A percentile compares a stretch with the other conserved stretches of the same genome.
Conservation (phyloP, 2,888 invertebrate genomes). For the Caenorhabditis angaria region DNA sequence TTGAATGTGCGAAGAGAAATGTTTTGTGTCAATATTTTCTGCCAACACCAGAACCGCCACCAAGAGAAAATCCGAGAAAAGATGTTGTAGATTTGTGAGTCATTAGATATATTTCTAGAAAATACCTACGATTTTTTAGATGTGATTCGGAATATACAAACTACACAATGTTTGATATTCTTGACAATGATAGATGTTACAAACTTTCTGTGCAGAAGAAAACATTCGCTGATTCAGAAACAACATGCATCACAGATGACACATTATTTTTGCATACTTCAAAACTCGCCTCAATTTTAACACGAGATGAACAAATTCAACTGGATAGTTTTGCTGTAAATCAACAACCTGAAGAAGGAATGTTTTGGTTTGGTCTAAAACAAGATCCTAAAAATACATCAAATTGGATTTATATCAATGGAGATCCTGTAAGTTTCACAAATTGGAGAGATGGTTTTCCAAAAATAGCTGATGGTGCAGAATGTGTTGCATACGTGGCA, state of each 20-base stretch:
- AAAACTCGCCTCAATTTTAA: background rate
- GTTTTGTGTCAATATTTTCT: slow-evolving; percentile 7
- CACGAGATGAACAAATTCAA: background rate
- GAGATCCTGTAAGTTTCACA: slow-evolving; percentile 1
- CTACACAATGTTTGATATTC: background rate
- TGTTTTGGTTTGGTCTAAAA: slow-evolving; percentile 33
- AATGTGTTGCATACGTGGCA: slow-evolving; percentile 29
- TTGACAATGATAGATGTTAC: slow-evolving; percentile 3
- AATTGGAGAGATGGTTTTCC: slow-evolving; percentile 19
- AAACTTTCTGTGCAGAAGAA: background rate
- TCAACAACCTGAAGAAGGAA: slow-evolving; percentile 6
- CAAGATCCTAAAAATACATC: slow-evolving; percentile 21
- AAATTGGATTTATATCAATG: slow-evolving; percentile 28
- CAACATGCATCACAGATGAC: background rate
- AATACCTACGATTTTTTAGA: too few relatives aligned
- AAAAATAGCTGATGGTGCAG: slow-evolving; percentile 24
- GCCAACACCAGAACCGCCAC: slow-evolving; percentile 3
- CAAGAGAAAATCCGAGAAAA: background rate
- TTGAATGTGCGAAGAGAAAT: background rate
- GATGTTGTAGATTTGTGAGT: background rate
- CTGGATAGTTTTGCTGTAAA: background rate
- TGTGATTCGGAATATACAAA: background rate
- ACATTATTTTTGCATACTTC: background rate
- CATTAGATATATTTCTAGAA: background rate
- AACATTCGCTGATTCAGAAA: background rate